Evolutionary conservation across 2,888 invertebrate genomes (phyloP).

Genomic region (Crepidodera aurea): DNA sequence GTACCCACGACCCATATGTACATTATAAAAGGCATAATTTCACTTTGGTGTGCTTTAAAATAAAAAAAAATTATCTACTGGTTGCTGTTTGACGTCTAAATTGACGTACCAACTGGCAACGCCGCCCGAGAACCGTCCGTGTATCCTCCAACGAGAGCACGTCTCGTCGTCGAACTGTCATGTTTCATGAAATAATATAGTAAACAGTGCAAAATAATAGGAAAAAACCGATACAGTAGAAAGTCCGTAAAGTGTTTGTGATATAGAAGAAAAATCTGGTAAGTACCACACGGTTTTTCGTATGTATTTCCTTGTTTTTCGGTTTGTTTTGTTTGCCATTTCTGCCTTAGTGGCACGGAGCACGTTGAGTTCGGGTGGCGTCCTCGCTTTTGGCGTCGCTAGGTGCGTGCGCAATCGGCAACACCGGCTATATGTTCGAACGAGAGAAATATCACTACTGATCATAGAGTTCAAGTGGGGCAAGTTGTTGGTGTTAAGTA

Average conservation of each 20-base stretch:
- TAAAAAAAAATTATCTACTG: too few species aligned
- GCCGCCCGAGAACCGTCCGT: slow-evolving; percentile 24
- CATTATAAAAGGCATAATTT: too few species aligned
- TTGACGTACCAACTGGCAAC: slow-evolving; percentile 5
- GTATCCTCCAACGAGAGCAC: slow-evolving; percentile 17
- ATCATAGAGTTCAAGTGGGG: too few species aligned
- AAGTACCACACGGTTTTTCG: slow-evolving; percentile 1
- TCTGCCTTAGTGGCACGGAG: slow-evolving; percentile 19
- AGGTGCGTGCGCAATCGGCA: slow-evolving; percentile 31
- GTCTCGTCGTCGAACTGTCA: slow-evolving; percentile 33
- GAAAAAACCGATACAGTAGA: not conserved
- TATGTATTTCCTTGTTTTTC: slow-evolving; percentile 3
- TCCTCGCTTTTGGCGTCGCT: slow-evolving; percentile 36
- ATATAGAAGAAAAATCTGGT: slow-evolving; percentile 15
- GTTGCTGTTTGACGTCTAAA: slow-evolving; percentile 1
- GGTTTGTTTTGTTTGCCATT: slow-evolving; percentile 26
- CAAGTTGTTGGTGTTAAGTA: too few species aligned
- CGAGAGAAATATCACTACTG: too few species aligned
- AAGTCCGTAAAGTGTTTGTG: slow-evolving; percentile 11
- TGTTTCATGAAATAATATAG: slow-evolving; percentile 20
- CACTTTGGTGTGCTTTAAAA: too few species aligned
- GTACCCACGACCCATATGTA: too few species aligned
- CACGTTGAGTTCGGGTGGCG: slow-evolving; percentile 37
- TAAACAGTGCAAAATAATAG: slow-evolving; percentile 23
- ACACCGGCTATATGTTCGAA: slow-evolving; percentile 3